These are phyloP conservation scores for Chelonoidis abingdonii DNA, from an alignment of 2,113 vertebrate genomes.

Conservation along the genomic window DNA sequence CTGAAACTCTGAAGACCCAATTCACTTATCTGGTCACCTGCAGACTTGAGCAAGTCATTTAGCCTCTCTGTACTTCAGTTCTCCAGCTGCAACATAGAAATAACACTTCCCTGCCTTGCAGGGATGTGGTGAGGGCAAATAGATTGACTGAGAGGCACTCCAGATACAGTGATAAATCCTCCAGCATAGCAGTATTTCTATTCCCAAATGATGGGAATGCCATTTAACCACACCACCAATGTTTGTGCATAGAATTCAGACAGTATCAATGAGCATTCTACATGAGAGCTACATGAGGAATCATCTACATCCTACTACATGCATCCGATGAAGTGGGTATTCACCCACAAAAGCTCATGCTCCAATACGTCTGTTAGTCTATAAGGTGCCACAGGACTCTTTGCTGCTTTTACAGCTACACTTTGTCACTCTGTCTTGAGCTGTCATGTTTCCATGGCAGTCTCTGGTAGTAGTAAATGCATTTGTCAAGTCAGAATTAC, in stretches of 20 bases:
- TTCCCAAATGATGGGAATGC: not conserved
- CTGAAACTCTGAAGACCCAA: not conserved
- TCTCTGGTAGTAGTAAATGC: not conserved
- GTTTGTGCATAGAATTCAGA: not conserved
- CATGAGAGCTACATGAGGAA: not conserved
- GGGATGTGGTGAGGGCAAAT: not conserved
- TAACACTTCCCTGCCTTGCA: not conserved
- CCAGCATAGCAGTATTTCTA: not conserved
- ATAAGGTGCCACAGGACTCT: no score
- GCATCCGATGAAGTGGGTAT: no score
- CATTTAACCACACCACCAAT: not conserved
- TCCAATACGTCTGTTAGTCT: no score
- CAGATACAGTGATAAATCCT: not conserved
- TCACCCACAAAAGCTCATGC: no score
- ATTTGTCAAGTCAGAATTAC: not conserved
- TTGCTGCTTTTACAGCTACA: not conserved
- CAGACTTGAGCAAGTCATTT: not conserved
- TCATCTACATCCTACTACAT: not conserved
- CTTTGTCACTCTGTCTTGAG: not conserved
- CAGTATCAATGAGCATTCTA: not conserved
- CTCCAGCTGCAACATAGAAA: not conserved
- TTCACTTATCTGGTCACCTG: not conserved
- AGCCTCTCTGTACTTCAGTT: not conserved
- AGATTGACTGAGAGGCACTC: not conserved
- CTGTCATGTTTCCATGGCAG: not conserved